These are phyloP conservation scores for Callinectes sapidus DNA, from an alignment of 2,888 invertebrate species.

Conservation along the genomic window DNA sequence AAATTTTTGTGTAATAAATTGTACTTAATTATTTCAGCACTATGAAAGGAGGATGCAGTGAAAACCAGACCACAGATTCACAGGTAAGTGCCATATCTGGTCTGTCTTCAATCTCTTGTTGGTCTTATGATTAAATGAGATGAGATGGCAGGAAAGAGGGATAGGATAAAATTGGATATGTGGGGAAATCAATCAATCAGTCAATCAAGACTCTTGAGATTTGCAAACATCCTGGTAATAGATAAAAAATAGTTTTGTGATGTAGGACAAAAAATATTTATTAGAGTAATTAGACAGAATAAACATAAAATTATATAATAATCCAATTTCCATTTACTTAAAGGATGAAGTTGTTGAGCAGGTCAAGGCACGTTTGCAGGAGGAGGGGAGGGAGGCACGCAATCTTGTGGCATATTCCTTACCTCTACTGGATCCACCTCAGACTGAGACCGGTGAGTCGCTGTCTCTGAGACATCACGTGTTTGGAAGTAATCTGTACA, in stretches of 20 bases:
- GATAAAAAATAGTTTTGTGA: neutral
- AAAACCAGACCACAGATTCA: slow-evolving; percentile 49
- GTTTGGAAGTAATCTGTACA: neutral
- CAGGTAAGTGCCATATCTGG: slow-evolving; percentile 39
- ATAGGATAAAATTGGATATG: no score
- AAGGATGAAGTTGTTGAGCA: slow-evolving; percentile 71
- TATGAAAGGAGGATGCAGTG: slow-evolving; percentile 57
- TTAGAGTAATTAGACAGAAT: neutral
- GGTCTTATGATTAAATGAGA: no score
- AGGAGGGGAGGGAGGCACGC: slow-evolving; percentile 72
- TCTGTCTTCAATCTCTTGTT: neutral
- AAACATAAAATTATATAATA: neutral
- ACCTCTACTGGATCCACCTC: slow-evolving; percentile 63
- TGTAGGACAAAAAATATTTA: neutral
- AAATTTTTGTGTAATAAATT: neutral
- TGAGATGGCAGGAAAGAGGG: no score
- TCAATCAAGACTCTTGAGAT: neutral
- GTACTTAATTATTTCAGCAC: neutral
- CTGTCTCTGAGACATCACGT: neutral
- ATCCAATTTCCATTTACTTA: neutral
- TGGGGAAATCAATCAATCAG: neutral
- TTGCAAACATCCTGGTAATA: neutral
- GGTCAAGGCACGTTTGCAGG: slow-evolving; percentile 71
- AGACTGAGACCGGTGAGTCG: slow-evolving; percentile 46
- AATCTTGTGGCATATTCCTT: slow-evolving; percentile 72